Conservation (phyloP, 1,140 invertebrate genomes). For the Augochlora pura region DNA sequence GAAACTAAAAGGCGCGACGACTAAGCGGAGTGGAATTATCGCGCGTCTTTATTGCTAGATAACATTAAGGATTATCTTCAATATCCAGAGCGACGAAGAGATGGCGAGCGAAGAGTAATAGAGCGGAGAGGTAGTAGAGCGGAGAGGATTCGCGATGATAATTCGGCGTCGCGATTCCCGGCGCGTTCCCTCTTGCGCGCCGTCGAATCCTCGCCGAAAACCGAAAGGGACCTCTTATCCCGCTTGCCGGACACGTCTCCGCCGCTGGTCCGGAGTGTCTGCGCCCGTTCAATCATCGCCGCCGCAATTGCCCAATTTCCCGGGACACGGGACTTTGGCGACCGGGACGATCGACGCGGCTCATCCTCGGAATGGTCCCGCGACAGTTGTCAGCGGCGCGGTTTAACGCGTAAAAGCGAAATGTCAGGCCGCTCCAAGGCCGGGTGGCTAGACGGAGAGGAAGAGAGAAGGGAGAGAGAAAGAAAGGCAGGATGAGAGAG, state of each 20-base stretch:
- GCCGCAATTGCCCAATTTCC: conserved; percentile 22
- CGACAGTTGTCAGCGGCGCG: conserved; percentile 37
- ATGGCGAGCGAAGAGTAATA: too few relatives aligned
- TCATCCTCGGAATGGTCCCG: background rate
- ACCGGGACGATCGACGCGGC: background rate
- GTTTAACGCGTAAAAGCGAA: conserved; percentile 68
- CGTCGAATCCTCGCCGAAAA: background rate
- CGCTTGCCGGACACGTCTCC: background rate
- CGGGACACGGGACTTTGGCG: background rate
- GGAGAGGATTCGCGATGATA: too few relatives aligned
- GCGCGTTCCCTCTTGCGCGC: background rate
- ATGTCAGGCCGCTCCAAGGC: conserved; percentile 76
- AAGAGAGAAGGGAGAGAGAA: background rate
- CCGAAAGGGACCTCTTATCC: background rate
- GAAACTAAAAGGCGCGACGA: too few relatives aligned
- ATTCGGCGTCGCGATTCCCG: background rate
- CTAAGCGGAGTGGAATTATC: too few relatives aligned
- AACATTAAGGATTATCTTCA: too few relatives aligned
- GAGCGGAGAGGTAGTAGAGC: too few relatives aligned
- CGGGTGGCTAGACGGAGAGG: conserved; percentile 47
- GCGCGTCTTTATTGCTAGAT: too few relatives aligned
- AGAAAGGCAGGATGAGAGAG: too few relatives aligned
- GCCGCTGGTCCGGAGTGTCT: too few relatives aligned
- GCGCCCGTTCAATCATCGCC: background rate
- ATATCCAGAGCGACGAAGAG: too few relatives aligned